These are phyloP conservation scores for Cancer borealis DNA, from an alignment of 2,888 invertebrate genomes.

Conservation along the genomic window DNA sequence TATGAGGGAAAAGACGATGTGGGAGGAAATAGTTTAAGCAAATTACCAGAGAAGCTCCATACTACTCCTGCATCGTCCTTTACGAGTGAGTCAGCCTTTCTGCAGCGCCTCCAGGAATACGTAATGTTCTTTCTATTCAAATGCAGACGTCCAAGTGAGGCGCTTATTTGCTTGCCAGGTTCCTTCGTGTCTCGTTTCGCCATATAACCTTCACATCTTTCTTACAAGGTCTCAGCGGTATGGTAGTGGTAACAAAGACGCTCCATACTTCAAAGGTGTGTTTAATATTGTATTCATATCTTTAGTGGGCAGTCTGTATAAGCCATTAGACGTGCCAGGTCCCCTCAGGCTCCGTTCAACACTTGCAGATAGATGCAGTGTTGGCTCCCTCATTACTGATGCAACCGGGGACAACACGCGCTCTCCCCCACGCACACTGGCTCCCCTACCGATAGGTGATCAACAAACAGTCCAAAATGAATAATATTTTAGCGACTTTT, in stretches of 20 bases:
- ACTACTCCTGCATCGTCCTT: not conserved
- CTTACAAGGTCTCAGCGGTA: not conserved
- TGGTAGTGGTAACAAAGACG: not conserved
- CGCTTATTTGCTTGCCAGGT: not conserved
- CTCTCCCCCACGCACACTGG: not conserved
- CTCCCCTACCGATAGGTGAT: constrained; percentile 10
- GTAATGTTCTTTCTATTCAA: constrained; percentile 16
- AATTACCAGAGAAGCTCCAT: not conserved
- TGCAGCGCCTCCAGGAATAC: not conserved
- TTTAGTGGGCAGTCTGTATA: not conserved
- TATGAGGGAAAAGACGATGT: not conserved
- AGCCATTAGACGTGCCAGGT: not conserved
- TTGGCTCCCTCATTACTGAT: not conserved
- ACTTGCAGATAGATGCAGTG: not conserved
- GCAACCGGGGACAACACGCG: not conserved
- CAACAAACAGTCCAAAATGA: constrained; percentile 34
- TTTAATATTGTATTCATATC: not conserved
- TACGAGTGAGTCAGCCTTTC: not conserved
- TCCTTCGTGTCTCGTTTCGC: not conserved
- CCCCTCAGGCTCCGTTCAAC: not conserved
- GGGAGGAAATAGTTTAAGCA: not conserved
- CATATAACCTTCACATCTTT: constrained; percentile 35
- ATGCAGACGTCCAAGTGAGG: not conserved
- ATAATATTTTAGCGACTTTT: not conserved
- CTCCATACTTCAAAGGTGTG: not conserved